Conservation (phyloP, 2,113 vertebrate species). For the Vimba vimba region DNA sequence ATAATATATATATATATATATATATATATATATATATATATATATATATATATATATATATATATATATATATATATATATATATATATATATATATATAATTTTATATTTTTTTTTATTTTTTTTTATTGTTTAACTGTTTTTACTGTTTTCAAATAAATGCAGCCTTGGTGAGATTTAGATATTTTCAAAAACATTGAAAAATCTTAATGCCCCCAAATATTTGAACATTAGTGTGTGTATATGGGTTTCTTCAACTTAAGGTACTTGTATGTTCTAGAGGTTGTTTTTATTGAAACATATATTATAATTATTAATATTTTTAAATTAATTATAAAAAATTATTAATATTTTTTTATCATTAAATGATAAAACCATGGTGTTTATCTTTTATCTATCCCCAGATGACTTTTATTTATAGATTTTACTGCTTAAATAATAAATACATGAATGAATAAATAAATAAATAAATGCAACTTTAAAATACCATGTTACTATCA, state of each 20-base stretch:
- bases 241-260: too few species aligned
- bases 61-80: neutral
- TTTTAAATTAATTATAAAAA: too few species aligned
- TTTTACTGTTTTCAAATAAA: neutral
- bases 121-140: neutral
- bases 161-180: neutral
- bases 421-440: neutral
- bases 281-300: too few species aligned
- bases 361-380: neutral
- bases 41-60: neutral
- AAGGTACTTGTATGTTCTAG: too few species aligned
- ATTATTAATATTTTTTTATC: too few species aligned
- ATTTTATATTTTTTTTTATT: too few species aligned
- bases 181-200: neutral
- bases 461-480: neutral
- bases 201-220: neutral
- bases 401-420: neutral
- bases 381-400: neutral
- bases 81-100: too few species aligned
- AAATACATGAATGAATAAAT: too few species aligned
- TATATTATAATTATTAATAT: too few species aligned
- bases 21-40: too few species aligned
- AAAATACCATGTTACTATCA: neutral
- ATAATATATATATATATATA: neutral
- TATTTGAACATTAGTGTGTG: neutral